phyloP scores from a whole-genome alignment of 1,140 invertebrate species.

The Zaprionus davidi region DNA sequence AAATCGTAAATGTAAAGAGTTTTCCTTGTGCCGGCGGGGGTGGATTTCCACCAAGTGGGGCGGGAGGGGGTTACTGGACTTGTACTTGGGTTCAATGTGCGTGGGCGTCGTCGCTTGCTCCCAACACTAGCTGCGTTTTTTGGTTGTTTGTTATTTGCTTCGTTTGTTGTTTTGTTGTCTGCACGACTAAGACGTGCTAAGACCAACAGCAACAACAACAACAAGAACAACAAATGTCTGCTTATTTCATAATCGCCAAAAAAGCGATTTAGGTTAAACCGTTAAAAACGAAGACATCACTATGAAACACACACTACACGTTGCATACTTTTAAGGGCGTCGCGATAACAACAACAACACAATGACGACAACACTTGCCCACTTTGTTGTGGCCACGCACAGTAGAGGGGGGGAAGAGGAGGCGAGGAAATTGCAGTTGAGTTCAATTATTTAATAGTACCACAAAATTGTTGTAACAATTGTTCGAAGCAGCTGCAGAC shows the following conservation, averaged over 20 bases:
- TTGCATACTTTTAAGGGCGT: constrained; percentile 38
- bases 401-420: not conserved
- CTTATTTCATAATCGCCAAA: constrained; percentile 75
- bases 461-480: constrained; percentile 39
- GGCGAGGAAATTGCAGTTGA: constrained; percentile 4
- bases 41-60: not conserved
- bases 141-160: constrained; percentile 8
- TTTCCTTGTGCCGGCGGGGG: constrained; percentile 27
- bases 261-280: constrained; percentile 65
- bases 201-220: constrained; percentile 6
- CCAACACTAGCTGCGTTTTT: constrained; percentile 12
- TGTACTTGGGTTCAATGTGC: constrained; percentile 31
- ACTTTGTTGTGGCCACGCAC: not conserved
- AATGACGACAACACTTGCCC: not conserved
- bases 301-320: not conserved
- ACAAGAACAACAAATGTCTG: constrained; percentile 39
- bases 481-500: constrained; percentile 2
- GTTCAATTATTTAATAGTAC: constrained; percentile 38
- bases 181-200: constrained; percentile 22
- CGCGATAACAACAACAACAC: constrained; percentile 23
- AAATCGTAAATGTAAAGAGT: constrained; percentile 21
- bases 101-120: constrained; percentile 21
- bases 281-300: constrained; percentile 16
- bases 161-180: constrained; percentile 1
- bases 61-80: not conserved